A percentile compares a stretch with the other conserved stretches of the same genome.
These are phyloP conservation scores for Drosophila baimaii DNA, from an alignment of 1,140 invertebrate genomes.

Conservation along the genomic window DNA sequence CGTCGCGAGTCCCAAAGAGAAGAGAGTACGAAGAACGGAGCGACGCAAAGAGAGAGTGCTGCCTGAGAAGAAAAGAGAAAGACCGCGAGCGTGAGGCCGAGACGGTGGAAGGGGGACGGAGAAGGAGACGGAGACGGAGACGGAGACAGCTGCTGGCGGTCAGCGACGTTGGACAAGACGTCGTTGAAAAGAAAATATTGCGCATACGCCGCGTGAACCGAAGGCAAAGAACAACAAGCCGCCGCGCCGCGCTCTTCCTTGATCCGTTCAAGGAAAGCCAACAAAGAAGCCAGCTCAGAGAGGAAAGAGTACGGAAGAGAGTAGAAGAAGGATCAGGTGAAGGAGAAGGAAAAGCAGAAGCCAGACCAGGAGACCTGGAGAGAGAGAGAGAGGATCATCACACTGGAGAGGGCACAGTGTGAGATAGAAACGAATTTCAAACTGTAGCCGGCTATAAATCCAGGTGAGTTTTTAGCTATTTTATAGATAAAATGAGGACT, in stretches of 20 bases:
- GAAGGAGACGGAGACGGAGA: slow-evolving; percentile 11
- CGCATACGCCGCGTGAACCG: slow-evolving; percentile 75
- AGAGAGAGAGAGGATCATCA: no score
- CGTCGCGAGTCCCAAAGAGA: slow-evolving; percentile 28
- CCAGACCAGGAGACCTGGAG: slow-evolving; percentile 4
- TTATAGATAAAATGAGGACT: not conserved
- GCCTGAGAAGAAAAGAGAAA: not conserved
- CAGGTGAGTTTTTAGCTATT: slow-evolving; percentile 51
- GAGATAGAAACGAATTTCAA: slow-evolving; percentile 48
- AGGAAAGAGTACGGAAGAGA: not conserved
- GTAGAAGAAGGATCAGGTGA: not conserved
- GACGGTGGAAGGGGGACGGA: no score
- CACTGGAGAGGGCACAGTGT: slow-evolving; percentile 41
- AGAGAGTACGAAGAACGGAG: slow-evolving; percentile 6
- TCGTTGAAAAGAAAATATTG: slow-evolving; percentile 51
- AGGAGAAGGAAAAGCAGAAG: not conserved
- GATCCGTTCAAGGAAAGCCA: not conserved
- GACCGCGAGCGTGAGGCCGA: no score
- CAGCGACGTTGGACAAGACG: slow-evolving; percentile 55
- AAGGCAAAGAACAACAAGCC: slow-evolving; percentile 35
- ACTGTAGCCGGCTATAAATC: slow-evolving; percentile 67
- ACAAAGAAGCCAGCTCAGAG: not conserved
- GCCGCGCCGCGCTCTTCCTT: slow-evolving; percentile 8
- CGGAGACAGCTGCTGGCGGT: slow-evolving; percentile 33
- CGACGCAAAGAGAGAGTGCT: not conserved